Evolutionary conservation across 1,140 invertebrate genomes (phyloP).

Genomic region (Thrips palmi): DNA sequence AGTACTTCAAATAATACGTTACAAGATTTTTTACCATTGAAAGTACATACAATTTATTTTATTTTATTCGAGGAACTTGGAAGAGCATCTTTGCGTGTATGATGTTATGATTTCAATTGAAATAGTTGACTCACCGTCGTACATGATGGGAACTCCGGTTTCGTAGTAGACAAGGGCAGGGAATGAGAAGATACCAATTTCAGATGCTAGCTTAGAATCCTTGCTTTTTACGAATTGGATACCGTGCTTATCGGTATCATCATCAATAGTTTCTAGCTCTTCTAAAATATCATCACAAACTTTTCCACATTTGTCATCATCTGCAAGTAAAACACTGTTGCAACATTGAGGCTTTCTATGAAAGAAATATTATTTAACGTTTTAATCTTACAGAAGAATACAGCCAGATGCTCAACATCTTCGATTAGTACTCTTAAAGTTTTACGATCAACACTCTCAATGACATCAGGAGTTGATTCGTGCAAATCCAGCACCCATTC

Average conservation of each 20-base stretch:
- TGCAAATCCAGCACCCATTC: slow-evolving; percentile 79
- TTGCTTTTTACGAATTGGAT: slow-evolving; percentile 90
- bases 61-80: neutral
- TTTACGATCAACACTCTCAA: slow-evolving; percentile 79
- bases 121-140: slow-evolving; percentile 55
- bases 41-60: neutral
- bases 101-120: too few species aligned
- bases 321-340: slow-evolving; percentile 26
- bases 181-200: slow-evolving; percentile 80
- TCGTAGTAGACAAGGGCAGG: slow-evolving; percentile 82
- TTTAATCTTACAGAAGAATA: slow-evolving; percentile 71
- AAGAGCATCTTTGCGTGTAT: slow-evolving; percentile 11
- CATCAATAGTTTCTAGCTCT: slow-evolving; percentile 84
- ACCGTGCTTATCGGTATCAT: slow-evolving; percentile 79
- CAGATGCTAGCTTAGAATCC: slow-evolving; percentile 71
- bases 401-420: slow-evolving; percentile 77
- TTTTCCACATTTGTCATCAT: slow-evolving; percentile 64
- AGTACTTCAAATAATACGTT: neutral
- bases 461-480: slow-evolving; percentile 67
- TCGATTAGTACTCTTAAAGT: slow-evolving; percentile 75
- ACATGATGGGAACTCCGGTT: slow-evolving; percentile 83
- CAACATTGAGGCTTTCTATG: slow-evolving; percentile 1
- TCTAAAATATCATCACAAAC: slow-evolving; percentile 69
- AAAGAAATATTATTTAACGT: slow-evolving; percentile 16
- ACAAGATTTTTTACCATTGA: slow-evolving; percentile 4